Percentiles rank a stretch among this genome's conserved stretches.
Evolutionary conservation across 2,113 vertebrate genomes (phyloP).

Genomic region (Plecturocebus donacophilus): DNA sequence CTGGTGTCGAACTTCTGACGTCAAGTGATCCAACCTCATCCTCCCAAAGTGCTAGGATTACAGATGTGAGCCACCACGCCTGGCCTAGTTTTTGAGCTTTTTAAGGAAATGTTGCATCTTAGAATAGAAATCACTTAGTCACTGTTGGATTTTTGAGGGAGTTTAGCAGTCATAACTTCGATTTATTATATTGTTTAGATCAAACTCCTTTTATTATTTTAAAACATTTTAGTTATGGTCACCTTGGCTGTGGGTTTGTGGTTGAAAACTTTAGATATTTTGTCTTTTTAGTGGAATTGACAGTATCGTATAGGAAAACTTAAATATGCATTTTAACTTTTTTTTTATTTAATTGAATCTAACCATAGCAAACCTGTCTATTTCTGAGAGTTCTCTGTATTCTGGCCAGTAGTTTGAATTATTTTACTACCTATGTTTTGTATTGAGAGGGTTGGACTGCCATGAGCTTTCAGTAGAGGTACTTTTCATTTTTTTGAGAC

Average conservation of each 20-base stretch:
- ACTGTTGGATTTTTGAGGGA: constrained; percentile 19
- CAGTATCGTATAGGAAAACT: not conserved
- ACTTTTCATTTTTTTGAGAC: not conserved
- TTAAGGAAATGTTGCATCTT: constrained; percentile 16
- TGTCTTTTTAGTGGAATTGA: constrained; percentile 14
- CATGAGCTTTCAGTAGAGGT: not conserved
- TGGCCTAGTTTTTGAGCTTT: not conserved
- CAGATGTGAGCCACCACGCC: no score
- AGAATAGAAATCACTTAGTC: not conserved
- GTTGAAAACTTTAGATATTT: not conserved
- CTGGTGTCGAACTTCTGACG: no score
- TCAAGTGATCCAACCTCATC: no score
- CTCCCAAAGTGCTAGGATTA: no score
- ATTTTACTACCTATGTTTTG: not conserved
- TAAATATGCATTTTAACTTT: constrained; percentile 27
- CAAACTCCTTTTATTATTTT: not conserved
- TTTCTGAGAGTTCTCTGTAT: not conserved
- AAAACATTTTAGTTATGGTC: not conserved
- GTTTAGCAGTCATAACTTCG: not conserved
- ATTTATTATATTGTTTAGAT: constrained; percentile 24
- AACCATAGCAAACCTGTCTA: not conserved
- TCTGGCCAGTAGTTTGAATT: not conserved
- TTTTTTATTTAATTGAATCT: not conserved
- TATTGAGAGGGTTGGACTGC: not conserved
- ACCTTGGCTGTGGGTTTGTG: constrained; percentile 16